These are phyloP conservation scores for Entomyzon cyanotis DNA, from an alignment of 2,113 vertebrate species.

Conservation along the genomic window DNA sequence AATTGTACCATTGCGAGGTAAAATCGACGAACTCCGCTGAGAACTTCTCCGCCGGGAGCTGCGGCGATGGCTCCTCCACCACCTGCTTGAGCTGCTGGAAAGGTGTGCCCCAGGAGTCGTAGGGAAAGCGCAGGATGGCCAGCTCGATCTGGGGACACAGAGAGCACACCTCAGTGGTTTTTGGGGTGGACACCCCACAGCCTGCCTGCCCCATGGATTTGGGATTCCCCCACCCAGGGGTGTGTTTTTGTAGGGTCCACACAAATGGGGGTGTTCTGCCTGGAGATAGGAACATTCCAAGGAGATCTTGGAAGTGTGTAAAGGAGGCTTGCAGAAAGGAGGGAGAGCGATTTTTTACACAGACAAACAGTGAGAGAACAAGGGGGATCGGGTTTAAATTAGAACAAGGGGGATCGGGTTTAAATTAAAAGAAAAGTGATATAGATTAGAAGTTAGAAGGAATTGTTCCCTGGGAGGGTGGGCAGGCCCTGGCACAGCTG, in stretches of 20 bases:
- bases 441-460: rapidly evolving
- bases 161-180: neutral
- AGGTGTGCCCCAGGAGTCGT: constrained; percentile 94
- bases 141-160: constrained; percentile 84
- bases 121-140: constrained; percentile 93
- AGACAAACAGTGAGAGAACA: neutral
- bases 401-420: neutral
- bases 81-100: constrained; percentile 99
- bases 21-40: constrained; percentile 93
- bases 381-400: neutral
- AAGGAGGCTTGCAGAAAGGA: neutral
- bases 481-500: neutral
- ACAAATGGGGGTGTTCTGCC: neutral
- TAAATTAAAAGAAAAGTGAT: neutral
- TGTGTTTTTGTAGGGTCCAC: rapidly evolving
- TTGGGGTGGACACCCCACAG: rapidly evolving
- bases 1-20: constrained; percentile 87
- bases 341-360: no score
- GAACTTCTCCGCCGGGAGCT: constrained; percentile 87
- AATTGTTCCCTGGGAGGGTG: neutral
- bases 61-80: constrained; percentile 93
- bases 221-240: rapidly evolving
- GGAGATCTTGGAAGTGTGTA: rapidly evolving
- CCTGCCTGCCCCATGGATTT: rapidly evolving
- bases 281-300: neutral